These are phyloP conservation scores for Agrochola lychnidis DNA, from an alignment of 2,888 invertebrate species.

Conservation along the genomic window DNA sequence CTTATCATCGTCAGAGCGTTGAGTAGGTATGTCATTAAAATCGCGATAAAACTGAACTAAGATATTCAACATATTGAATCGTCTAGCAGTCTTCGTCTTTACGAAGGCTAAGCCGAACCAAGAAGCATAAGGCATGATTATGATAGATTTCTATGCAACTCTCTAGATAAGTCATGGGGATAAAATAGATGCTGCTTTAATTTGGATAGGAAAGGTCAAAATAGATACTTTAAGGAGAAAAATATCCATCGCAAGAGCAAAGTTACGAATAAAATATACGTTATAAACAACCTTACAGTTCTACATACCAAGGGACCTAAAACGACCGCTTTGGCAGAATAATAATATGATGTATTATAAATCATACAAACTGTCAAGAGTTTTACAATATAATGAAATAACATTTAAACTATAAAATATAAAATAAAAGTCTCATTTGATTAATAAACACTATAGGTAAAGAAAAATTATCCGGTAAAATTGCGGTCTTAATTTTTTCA, in stretches of 20 bases:
- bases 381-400: too few species aligned
- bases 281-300: background rate
- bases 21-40: constrained; percentile 3
- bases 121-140: background rate
- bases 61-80: background rate
- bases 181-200: background rate
- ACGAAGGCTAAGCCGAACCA: too few species aligned
- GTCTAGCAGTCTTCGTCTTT: background rate
- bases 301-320: background rate
- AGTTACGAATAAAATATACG: background rate
- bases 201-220: background rate
- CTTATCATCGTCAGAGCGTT: constrained; percentile 10
- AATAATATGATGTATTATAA: too few species aligned
- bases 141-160: background rate
- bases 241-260: too few species aligned
- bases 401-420: too few species aligned
- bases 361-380: too few species aligned
- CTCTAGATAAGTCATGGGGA: background rate
- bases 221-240: background rate
- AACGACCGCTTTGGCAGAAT: too few species aligned
- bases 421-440: too few species aligned
- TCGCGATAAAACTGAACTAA: constrained; percentile 24
- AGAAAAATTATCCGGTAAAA: too few species aligned
- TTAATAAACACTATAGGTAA: too few species aligned
- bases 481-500: too few species aligned